Percentiles rank a stretch among this genome's conserved stretches.
Conservation (phyloP, 2,888 invertebrate species). For the Dicyrtoma fusca region DNA sequence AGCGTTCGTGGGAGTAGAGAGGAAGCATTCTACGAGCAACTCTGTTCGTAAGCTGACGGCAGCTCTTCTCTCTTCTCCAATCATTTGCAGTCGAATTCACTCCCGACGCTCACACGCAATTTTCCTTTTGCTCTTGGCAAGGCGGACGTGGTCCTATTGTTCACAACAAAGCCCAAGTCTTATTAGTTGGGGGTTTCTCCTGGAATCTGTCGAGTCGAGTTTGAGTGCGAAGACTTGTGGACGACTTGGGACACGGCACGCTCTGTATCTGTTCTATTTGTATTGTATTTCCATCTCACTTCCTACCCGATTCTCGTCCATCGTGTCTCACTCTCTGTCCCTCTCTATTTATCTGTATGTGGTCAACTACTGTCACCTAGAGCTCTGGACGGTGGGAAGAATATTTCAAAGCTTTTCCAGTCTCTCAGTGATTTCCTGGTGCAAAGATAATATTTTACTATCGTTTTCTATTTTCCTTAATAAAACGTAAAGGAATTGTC, state of each 20-base stretch:
- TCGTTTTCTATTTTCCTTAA: no score
- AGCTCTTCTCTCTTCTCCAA: background rate
- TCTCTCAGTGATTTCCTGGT: background rate
- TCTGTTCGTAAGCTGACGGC: constrained; percentile 18
- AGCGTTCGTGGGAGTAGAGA: constrained; percentile 13
- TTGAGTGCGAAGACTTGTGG: background rate
- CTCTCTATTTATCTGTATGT: no score
- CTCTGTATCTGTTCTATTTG: background rate
- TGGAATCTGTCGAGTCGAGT: background rate
- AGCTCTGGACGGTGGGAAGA: no score
- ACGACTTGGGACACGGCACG: background rate
- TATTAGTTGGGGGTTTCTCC: background rate
- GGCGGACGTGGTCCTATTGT: background rate
- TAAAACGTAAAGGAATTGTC: no score
- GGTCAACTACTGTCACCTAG: no score
- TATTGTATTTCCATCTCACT: background rate
- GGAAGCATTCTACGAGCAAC: constrained; percentile 25
- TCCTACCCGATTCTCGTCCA: no score
- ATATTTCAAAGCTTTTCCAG: background rate
- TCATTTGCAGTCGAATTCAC: no score
- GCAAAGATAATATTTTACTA: no score
- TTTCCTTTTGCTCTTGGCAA: background rate
- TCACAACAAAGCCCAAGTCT: no score
- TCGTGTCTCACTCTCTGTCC: no score
- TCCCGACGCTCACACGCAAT: background rate